Conservation (phyloP, 2,113 vertebrate species). For the Ptyas mucosa region DNA sequence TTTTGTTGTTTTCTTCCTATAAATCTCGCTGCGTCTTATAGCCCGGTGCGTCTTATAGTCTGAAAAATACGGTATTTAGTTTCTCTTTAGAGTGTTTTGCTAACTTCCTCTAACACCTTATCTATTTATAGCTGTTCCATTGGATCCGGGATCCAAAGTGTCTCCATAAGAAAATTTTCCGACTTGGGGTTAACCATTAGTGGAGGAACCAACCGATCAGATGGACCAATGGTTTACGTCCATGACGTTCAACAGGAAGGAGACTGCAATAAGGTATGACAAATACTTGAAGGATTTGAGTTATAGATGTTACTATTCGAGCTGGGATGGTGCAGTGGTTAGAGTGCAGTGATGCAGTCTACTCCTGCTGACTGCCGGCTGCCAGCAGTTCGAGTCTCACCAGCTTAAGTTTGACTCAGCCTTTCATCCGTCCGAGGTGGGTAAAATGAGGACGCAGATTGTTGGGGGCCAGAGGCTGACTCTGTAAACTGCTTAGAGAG, state of each 20-base stretch:
- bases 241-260: constrained; percentile 84
- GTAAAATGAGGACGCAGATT: too few species aligned
- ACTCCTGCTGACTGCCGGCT: too few species aligned
- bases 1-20: too few species aligned
- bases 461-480: too few species aligned
- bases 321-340: too few species aligned
- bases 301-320: not conserved
- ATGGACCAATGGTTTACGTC: constrained; percentile 85
- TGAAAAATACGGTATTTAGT: not conserved
- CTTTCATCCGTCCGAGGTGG: too few species aligned
- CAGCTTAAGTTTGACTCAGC: too few species aligned
- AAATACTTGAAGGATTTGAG: rapidly evolving
- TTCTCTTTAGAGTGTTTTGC: constrained; percentile 1
- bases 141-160: constrained; percentile 84
- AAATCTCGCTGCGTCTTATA: too few species aligned
- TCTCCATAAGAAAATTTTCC: constrained; percentile 74
- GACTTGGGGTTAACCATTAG: constrained; percentile 79
- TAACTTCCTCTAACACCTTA: not conserved
- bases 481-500: too few species aligned
- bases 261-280: constrained; percentile 79
- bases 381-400: too few species aligned
- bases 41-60: too few species aligned
- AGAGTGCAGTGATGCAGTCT: too few species aligned
- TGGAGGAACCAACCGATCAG: constrained; percentile 82
- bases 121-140: constrained; percentile 69